Conservation (phyloP, 2,888 invertebrate genomes). For the Rotaria socialis region DNA sequence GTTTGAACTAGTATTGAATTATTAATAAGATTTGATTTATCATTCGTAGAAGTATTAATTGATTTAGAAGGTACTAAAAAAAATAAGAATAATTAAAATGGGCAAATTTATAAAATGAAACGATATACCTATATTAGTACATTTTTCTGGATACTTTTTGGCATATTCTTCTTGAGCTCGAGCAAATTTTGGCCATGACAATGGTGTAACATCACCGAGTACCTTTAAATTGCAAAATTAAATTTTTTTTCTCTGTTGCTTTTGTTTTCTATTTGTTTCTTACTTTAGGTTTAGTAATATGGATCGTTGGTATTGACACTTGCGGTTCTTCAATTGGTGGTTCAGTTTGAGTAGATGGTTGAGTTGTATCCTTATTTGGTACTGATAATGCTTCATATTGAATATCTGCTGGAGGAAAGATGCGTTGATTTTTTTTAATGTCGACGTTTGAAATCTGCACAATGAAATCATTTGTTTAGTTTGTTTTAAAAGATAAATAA, state of each 20-base stretch:
- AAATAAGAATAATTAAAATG: neutral
- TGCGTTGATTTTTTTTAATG: neutral
- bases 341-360: neutral
- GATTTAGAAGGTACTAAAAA: neutral
- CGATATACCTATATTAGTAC: neutral
- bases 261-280: neutral
- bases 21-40: neutral
- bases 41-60: neutral
- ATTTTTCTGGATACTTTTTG: neutral
- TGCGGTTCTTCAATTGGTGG: neutral
- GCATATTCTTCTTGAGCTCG: neutral
- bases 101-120: neutral
- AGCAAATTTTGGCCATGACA: constrained; percentile 32
- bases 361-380: neutral
- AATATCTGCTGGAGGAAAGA: neutral
- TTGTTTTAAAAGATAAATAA: neutral
- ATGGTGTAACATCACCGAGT: neutral
- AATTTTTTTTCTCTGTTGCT: no score
- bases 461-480: neutral
- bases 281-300: neutral
- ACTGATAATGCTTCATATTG: neutral
- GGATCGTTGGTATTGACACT: neutral
- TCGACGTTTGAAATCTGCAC: neutral
- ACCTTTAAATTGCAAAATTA: neutral
- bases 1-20: neutral